phyloP scores from a whole-genome alignment of 2,888 invertebrate species.

The Andrena dorsata region DNA sequence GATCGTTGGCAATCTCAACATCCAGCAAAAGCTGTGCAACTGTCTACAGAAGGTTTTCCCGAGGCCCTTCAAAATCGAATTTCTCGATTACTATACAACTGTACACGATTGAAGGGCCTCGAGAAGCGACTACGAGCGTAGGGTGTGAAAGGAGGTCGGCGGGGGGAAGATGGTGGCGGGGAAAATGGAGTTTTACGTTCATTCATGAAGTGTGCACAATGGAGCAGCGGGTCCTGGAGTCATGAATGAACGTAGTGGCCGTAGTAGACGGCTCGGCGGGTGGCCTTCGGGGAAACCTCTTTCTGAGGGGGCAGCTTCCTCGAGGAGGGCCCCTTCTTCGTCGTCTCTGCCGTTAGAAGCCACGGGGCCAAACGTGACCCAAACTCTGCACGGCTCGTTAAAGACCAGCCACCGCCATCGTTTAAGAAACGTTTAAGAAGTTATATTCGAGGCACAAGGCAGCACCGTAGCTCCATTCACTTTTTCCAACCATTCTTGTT shows the following conservation, averaged over 20 bases:
- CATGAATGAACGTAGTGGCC: conserved; percentile 82
- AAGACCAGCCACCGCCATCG: conserved; percentile 58
- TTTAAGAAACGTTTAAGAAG: conserved; percentile 81
- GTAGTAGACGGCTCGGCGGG: conserved; percentile 62
- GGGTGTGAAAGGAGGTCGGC: not conserved
- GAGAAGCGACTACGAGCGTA: not conserved
- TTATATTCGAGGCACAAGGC: conserved; percentile 69
- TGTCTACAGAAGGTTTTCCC: not conserved
- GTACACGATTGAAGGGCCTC: not conserved
- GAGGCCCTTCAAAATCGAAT: not conserved
- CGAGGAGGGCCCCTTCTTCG: conserved; percentile 32
- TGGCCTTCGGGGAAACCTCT: conserved; percentile 48
- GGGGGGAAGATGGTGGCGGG: conserved; percentile 37
- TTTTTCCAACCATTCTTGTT: conserved; percentile 25
- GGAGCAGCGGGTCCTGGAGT: conserved; percentile 70
- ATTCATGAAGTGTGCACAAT: conserved; percentile 76
- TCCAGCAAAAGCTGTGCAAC: not conserved
- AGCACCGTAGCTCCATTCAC: conserved; percentile 48
- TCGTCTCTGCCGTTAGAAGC: conserved; percentile 29
- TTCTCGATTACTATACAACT: conserved; percentile 1
- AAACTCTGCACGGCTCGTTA: conserved; percentile 75
- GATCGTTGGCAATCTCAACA: not conserved
- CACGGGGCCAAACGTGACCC: conserved; percentile 73
- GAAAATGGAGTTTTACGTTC: conserved; percentile 74
- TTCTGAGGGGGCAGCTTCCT: conserved; percentile 31